These are phyloP conservation scores for Aleadryas rufinucha DNA, from an alignment of 2,113 vertebrate genomes.

Conservation along the genomic window DNA sequence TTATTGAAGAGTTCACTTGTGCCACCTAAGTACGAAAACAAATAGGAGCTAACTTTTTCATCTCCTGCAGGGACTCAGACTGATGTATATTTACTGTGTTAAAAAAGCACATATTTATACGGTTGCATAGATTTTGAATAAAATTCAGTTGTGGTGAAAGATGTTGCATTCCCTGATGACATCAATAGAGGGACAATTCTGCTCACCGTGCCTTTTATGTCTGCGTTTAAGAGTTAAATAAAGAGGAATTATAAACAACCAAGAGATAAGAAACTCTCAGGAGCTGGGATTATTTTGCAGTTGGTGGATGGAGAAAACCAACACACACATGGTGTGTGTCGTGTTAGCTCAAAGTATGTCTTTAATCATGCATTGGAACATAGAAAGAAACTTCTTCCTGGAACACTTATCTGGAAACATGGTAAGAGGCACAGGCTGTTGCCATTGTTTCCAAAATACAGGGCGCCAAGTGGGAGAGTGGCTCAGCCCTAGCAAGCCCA, in stretches of 20 bases:
- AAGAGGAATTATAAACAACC: background rate
- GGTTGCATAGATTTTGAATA: background rate
- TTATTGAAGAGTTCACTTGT: background rate
- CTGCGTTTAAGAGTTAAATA: background rate
- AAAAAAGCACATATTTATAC: background rate
- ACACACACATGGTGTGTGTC: rapidly evolving
- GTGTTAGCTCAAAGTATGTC: background rate
- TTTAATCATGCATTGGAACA: slow-evolving; percentile 34
- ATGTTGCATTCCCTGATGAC: background rate
- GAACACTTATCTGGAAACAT: slow-evolving; percentile 28
- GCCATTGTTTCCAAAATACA: slow-evolving; percentile 42
- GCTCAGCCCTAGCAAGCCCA: background rate
- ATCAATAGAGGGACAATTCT: background rate
- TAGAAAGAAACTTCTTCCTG: slow-evolving; percentile 48
- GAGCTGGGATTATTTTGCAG: background rate
- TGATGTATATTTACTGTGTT: background rate
- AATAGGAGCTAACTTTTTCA: background rate
- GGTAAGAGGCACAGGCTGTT: background rate
- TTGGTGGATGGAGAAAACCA: slow-evolving; percentile 9
- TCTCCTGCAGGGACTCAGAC: background rate
- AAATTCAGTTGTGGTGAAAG: background rate
- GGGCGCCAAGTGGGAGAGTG: background rate
- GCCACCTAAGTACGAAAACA: background rate
- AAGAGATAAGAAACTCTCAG: background rate
- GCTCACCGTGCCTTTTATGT: background rate